A percentile compares a stretch with the other conserved stretches of the same genome.
Conservation (phyloP, 2,797 vertebrate species). For the Pangasius macronema region DNA sequence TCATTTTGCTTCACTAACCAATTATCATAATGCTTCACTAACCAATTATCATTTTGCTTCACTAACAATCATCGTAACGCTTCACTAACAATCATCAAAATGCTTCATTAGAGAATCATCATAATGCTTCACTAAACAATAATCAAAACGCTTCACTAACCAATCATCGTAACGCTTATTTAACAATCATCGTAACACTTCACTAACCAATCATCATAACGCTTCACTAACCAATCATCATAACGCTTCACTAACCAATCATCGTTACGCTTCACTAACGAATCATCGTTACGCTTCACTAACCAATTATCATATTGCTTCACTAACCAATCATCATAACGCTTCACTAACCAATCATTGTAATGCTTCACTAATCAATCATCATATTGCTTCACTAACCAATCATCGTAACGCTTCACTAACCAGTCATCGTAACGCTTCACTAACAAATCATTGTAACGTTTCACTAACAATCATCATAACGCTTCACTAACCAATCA, state of each 20-base stretch:
- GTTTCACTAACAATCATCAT: no score
- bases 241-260: not conserved
- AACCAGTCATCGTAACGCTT: no score
- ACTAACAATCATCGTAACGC: no score
- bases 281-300: not conserved
- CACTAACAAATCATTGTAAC: no score
- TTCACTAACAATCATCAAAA: no score
- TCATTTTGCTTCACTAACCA: not conserved
- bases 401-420: no score
- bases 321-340: not conserved
- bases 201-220: not conserved
- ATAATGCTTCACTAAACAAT: not conserved
- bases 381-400: not conserved
- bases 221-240: not conserved
- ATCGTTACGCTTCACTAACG: not conserved
- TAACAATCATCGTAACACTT: not conserved
- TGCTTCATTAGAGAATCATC: no score
- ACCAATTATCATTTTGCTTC: not conserved
- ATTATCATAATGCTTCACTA: not conserved
- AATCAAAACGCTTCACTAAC: not conserved
- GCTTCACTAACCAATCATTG: not conserved
- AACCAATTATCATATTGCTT: not conserved
- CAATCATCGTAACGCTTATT: not conserved
- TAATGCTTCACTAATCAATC: not conserved
- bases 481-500: no score